Evolutionary conservation across 2,113 vertebrate species (phyloP).

Genomic region (Ornithorhynchus anatinus): DNA sequence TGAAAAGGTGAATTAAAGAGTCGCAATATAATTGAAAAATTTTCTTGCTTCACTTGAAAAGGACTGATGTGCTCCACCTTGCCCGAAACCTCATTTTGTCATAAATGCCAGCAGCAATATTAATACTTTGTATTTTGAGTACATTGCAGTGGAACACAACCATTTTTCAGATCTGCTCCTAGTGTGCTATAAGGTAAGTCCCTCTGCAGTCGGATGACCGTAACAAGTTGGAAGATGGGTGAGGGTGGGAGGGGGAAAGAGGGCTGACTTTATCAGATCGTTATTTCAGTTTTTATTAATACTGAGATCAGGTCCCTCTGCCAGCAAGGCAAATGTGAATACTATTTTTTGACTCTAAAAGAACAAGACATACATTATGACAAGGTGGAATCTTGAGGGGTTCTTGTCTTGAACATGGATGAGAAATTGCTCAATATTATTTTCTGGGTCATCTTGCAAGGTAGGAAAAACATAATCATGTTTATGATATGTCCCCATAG

Average conservation of each 20-base stretch:
- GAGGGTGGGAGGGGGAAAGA: background rate
- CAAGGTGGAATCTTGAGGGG: too few species aligned
- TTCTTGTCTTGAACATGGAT: too few species aligned
- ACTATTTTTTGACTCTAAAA: too few species aligned
- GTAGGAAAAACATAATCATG: too few species aligned
- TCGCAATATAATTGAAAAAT: accelerated
- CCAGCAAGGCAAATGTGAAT: too few species aligned
- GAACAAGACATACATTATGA: too few species aligned
- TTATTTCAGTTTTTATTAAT: background rate
- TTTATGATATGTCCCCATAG: too few species aligned
- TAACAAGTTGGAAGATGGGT: background rate
- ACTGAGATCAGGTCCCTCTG: background rate
- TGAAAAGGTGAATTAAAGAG: background rate
- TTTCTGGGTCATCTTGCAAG: too few species aligned
- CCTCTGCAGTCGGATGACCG: background rate
- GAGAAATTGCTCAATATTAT: too few species aligned
- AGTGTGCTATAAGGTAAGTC: background rate
- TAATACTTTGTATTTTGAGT: background rate
- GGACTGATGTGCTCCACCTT: background rate
- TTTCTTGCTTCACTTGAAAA: background rate
- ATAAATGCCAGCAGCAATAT: background rate
- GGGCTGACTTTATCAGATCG: background rate
- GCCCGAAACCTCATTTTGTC: accelerated
- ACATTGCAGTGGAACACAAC: background rate
- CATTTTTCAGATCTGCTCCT: background rate